phyloP scores from a whole-genome alignment of 2,888 invertebrate genomes.

The Hyalella azteca region DNA sequence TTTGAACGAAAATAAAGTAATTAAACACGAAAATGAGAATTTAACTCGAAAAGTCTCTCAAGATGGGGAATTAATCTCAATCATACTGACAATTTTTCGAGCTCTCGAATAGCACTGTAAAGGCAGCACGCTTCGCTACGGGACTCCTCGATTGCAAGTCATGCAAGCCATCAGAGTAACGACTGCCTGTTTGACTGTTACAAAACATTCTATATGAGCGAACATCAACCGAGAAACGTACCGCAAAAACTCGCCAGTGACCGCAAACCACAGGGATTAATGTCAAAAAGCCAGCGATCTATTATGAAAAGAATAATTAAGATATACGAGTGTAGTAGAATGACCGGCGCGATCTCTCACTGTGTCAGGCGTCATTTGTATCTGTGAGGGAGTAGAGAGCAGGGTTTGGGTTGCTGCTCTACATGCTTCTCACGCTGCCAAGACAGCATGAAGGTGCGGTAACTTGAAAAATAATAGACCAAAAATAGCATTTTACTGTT shows the following conservation, averaged over 20 bases:
- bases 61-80: constrained; percentile 6
- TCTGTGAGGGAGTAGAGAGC: neutral
- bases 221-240: constrained; percentile 18
- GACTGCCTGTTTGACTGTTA: constrained; percentile 36
- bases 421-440: constrained; percentile 20
- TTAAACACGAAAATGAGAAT: too few relatives aligned
- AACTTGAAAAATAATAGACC: too few relatives aligned
- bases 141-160: neutral
- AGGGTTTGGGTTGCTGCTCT: neutral
- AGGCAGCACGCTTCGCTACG: neutral
- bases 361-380: constrained; percentile 31
- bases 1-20: too few relatives aligned
- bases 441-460: too few relatives aligned
- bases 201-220: constrained; percentile 24
- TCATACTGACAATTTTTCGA: neutral
- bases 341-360: constrained; percentile 31
- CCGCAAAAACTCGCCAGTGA: constrained; percentile 16
- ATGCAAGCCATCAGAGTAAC: constrained; percentile 24
- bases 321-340: constrained; percentile 37
- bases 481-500: too few relatives aligned
- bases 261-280: constrained; percentile 37
- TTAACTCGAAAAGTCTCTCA: too few relatives aligned
- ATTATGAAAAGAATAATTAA: constrained; percentile 37
- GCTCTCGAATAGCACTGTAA: neutral
- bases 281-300: constrained; percentile 37